These are phyloP conservation scores for Elaphurus davidianus DNA, from an alignment of 2,113 vertebrate species.

Conservation along the genomic window DNA sequence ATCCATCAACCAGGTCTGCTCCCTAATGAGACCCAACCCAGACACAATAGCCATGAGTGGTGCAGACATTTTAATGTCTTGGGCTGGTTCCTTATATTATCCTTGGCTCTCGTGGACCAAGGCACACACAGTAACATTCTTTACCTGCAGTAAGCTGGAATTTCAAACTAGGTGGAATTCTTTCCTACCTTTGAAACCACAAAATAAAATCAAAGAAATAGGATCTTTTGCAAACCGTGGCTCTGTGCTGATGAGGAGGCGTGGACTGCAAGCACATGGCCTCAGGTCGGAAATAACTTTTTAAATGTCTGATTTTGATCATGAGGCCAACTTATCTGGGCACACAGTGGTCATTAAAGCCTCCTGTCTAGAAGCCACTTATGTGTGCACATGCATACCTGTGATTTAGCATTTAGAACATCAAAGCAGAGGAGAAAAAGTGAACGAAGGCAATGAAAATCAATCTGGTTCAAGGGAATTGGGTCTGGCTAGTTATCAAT, in stretches of 20 bases:
- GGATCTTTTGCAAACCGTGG: conserved; percentile 59
- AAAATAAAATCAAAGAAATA: conserved; percentile 77
- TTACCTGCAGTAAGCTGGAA: conserved; percentile 74
- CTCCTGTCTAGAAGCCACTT: not conserved
- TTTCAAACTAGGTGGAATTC: conserved; percentile 73
- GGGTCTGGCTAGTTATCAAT: conserved; percentile 13
- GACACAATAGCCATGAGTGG: conserved; percentile 64
- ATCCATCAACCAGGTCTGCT: not conserved
- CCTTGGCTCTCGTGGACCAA: conserved; percentile 59
- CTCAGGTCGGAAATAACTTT: conserved; percentile 47
- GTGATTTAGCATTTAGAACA: not conserved
- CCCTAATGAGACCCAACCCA: conserved; percentile 60
- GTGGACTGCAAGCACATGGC: conserved; percentile 10
- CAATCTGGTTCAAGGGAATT: not conserved
- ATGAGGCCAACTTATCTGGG: conserved; percentile 27
- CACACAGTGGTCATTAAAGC: not conserved
- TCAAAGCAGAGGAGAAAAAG: conserved; percentile 29
- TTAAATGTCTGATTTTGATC: conserved; percentile 66
- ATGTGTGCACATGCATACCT: not conserved
- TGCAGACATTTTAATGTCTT: conserved; percentile 69
- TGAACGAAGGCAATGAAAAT: not conserved
- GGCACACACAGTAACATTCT: conserved; percentile 70
- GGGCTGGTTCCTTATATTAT: conserved; percentile 65
- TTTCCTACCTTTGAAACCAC: conserved; percentile 78
- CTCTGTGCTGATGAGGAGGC: not conserved